Conservation (phyloP, 64 coral and sea anemone genomes). For the Montipora capricornis region DNA sequence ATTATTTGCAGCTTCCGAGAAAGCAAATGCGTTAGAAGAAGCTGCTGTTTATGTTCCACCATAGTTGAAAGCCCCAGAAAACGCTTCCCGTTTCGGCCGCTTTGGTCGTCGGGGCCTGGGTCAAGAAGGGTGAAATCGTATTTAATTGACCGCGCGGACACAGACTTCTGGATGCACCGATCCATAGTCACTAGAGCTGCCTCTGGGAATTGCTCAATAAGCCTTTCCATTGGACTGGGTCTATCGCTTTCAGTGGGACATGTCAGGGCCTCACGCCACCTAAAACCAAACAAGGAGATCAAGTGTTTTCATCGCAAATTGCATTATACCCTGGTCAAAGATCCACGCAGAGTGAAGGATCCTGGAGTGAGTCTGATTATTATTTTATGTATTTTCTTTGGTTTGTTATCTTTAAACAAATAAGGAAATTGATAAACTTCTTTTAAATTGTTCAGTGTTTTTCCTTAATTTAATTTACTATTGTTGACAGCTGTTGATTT, state of each 20-base stretch:
- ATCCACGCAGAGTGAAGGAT: no score
- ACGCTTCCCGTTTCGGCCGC: conserved; percentile 17
- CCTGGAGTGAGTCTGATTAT: no score
- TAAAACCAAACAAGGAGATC: not conserved
- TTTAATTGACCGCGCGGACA: conserved; percentile 40
- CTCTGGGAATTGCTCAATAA: conserved; percentile 79
- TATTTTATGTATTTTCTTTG: no score
- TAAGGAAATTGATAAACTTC: no score
- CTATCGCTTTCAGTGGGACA: not conserved
- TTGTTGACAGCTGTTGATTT: no score
- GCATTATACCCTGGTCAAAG: no score
- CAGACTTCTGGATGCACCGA: conserved; percentile 60
- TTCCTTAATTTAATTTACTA: no score
- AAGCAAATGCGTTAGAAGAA: conserved; percentile 56
- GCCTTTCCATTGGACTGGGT: conserved; percentile 69
- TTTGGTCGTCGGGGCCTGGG: conserved; percentile 68
- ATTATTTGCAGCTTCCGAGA: conserved; percentile 52
- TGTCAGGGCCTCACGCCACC: conserved; percentile 74
- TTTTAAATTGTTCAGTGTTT: no score
- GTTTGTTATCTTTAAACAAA: no score
- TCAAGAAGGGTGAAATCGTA: conserved; percentile 78
- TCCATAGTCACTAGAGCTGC: conserved; percentile 75
- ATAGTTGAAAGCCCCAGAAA: conserved; percentile 47
- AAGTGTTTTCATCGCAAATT: no score
- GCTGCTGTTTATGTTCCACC: conserved; percentile 59